Evolutionary conservation across 2,113 vertebrate genomes (phyloP), one percentile per base, ranked within the genome.

Genomic region (Psettodes erumei): DNA sequence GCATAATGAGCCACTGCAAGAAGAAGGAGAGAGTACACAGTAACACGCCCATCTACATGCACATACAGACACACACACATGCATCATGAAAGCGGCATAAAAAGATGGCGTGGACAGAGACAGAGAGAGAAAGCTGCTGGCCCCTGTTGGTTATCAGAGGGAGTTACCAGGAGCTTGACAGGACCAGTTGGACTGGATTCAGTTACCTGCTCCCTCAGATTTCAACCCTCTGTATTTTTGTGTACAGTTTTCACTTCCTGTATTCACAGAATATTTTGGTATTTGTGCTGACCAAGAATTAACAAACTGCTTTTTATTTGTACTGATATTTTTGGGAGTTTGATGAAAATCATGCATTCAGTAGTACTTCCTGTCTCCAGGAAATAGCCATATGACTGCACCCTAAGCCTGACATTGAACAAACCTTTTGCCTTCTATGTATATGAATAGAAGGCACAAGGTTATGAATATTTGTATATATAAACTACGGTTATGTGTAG

Each of bases 1-100:
- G 27, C 67, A 66, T 76, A 79, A 81, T 79, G 86, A 85, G 54
- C 37, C 3, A 51, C 48, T 64, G 59, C 32, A 13, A 53, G 65
- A 68, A n/a, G n/a, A n/a, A n/a, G n/a, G n/a, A n/a, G 8, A 16
- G 18, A 38, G 69, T n/a, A 43, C 63, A 65, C 28, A 59, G 15
- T 62, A 23, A 68, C 1, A 65, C 28, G 3, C 40, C 28, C 18
- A 21, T 19, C 23, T 28, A 63, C 37, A 40, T 5, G 43, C 37
- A 28, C 54, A 72, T 32, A 32, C 60, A 71, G 13, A 45, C 8
- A 64, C 42, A 30, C 50, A 43, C 59, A 33, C 8, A 37, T 53
- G 8, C 38, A 32, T 23, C 38, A 59, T 10, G 30, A 28, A 53
- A 48, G 48, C 60, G 65, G 48, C 23, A 50, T 32, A 18, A 23